Evolutionary conservation across 2,797 vertebrate genomes (phyloP).

Genomic region (Lophotriccus pileatus): DNA sequence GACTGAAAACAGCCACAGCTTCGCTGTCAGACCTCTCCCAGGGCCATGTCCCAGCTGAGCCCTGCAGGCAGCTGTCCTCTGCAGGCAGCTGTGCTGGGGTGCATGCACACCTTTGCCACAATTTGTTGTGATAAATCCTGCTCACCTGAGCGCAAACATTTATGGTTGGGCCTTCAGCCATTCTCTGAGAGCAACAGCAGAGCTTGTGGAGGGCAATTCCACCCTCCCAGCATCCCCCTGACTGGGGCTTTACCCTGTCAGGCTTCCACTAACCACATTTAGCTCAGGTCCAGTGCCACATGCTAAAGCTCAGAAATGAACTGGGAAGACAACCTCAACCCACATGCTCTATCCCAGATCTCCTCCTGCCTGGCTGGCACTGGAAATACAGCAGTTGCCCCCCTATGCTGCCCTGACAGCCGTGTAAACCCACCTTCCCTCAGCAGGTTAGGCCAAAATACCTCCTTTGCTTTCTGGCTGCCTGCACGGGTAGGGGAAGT

Average conservation of each 20-base stretch:
- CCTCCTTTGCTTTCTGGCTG: neutral
- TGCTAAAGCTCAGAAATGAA: neutral
- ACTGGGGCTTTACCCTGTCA: neutral
- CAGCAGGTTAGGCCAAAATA: neutral
- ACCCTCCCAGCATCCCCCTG: neutral
- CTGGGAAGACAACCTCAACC: neutral
- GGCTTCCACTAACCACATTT: neutral
- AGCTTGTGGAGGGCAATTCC: neutral
- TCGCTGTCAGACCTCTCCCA: neutral
- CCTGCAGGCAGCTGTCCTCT: neutral
- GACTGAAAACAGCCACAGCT: fast-evolving
- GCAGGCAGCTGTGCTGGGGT: neutral
- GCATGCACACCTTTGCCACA: fast-evolving
- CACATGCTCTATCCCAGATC: fast-evolving
- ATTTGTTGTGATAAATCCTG: neutral
- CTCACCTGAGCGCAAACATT: neutral
- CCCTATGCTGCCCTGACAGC: neutral
- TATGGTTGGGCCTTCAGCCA: neutral
- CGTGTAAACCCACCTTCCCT: neutral
- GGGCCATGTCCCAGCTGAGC: fast-evolving
- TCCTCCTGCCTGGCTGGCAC: neutral
- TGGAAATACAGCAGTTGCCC: neutral
- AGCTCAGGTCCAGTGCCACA: neutral
- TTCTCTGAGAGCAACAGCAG: neutral
- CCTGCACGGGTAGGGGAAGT: neutral